These are phyloP conservation scores for Lindbergichthys nudifrons DNA, from an alignment of 2,797 vertebrate species.

Conservation along the genomic window DNA sequence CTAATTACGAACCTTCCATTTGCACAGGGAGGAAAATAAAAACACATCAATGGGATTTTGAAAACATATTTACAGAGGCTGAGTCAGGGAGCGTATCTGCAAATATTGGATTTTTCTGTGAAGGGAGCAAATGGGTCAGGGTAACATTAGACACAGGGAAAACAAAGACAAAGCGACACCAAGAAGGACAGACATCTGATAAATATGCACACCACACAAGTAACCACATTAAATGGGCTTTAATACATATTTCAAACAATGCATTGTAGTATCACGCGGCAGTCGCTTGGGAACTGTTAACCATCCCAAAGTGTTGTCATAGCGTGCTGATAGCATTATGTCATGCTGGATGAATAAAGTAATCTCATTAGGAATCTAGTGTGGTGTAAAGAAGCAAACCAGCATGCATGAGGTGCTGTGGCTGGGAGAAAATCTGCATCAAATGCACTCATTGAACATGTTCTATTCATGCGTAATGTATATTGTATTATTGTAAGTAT, in stretches of 20 bases:
- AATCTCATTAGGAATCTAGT: conserved; percentile 24
- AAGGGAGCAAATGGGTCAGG: conserved; percentile 77
- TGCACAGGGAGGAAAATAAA: conserved; percentile 58
- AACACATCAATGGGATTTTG: conserved; percentile 75
- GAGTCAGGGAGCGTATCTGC: conserved; percentile 73
- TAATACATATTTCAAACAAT: conserved; percentile 28
- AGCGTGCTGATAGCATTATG: conserved; percentile 15
- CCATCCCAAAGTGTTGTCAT: conserved; percentile 12
- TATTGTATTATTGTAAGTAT: no score
- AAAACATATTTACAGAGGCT: conserved; percentile 79
- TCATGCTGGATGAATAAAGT: conserved; percentile 17
- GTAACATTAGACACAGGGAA: conserved; percentile 72
- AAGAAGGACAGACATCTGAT: conserved; percentile 52
- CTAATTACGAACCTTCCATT: conserved; percentile 79
- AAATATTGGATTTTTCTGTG: conserved; percentile 79
- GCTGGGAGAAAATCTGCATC: neutral
- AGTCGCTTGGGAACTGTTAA: conserved; percentile 4
- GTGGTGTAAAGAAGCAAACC: conserved; percentile 2
- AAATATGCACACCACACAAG: conserved; percentile 29
- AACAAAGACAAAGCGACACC: conserved; percentile 65
- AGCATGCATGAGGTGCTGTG: neutral
- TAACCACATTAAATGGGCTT: conserved; percentile 21
- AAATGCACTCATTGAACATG: no score
- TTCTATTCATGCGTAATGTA: no score
- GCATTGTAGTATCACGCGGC: conserved; percentile 11